Conservation (phyloP, 2,797 vertebrate species). For the Selene dorsalis region DNA sequence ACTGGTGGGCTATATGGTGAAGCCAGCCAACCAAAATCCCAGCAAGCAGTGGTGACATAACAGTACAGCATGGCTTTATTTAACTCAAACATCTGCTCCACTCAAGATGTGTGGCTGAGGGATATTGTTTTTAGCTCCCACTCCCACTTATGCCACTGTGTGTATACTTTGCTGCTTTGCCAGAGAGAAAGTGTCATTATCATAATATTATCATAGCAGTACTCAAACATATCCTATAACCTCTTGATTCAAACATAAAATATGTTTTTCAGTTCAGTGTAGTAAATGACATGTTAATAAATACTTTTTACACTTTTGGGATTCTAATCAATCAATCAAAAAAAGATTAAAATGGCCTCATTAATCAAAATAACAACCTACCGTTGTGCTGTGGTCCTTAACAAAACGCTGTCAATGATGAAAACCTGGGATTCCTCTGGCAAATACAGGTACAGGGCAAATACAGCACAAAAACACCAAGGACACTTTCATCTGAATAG, state of each 20-base stretch:
- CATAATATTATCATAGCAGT: constrained; percentile 4
- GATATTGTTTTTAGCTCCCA: constrained; percentile 23
- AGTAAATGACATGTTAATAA: not conserved
- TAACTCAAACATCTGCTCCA: constrained; percentile 47
- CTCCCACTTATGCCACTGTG: constrained; percentile 31
- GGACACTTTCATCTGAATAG: not conserved
- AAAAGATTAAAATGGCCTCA: not conserved
- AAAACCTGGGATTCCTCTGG: not conserved
- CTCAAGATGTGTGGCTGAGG: constrained; percentile 30
- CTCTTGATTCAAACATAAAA: not conserved
- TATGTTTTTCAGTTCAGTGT: not conserved
- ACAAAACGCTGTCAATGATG: not conserved
- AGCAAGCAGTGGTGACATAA: constrained; percentile 46
- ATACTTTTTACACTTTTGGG: not conserved
- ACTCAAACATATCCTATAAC: constrained; percentile 6
- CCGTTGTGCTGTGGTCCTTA: not conserved
- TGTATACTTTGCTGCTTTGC: constrained; percentile 18
- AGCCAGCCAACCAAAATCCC: constrained; percentile 18
- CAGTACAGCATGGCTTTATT: constrained; percentile 34
- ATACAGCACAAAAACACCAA: not conserved
- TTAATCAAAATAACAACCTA: not conserved
- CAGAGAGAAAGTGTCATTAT: constrained; percentile 27
- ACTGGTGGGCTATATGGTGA: constrained; percentile 5
- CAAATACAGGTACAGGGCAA: constrained; percentile 10
- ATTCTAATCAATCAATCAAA: too few species aligned